phyloP scores from a whole-genome alignment of 2,797 vertebrate genomes.

The Chelon auratus region DNA sequence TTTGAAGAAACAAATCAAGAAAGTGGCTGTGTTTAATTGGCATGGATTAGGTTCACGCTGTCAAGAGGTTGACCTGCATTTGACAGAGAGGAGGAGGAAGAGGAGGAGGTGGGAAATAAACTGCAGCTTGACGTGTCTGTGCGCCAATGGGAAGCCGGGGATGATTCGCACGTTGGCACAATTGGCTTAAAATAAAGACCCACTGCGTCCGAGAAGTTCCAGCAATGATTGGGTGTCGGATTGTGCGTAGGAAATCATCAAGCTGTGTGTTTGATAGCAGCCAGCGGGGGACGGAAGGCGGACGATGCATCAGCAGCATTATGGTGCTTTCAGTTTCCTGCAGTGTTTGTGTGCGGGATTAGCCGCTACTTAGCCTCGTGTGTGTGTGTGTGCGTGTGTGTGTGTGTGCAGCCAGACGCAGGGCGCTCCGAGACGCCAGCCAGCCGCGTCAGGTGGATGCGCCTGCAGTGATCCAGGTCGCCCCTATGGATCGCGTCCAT shows the following conservation, averaged over 20 bases:
- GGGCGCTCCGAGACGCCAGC: slow-evolving; percentile 61
- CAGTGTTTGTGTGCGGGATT: slow-evolving; percentile 68
- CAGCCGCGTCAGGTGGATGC: slow-evolving; percentile 78
- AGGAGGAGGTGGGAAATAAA: slow-evolving; percentile 23
- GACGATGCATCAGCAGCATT: slow-evolving; percentile 49
- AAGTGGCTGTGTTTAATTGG: slow-evolving; percentile 17
- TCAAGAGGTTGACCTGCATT: background rate
- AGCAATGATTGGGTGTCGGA: slow-evolving; percentile 58
- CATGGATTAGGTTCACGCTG: slow-evolving; percentile 14
- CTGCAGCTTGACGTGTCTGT: slow-evolving; percentile 52
- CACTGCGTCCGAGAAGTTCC: slow-evolving; percentile 33
- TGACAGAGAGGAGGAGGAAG: slow-evolving; percentile 17
- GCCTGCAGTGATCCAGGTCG: slow-evolving; percentile 81
- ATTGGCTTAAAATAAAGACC: slow-evolving; percentile 70
- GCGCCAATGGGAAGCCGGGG: slow-evolving; percentile 69
- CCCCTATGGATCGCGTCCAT: slow-evolving; percentile 94
- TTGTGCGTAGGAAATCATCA: slow-evolving; percentile 36
- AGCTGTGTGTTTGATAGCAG: slow-evolving; percentile 29
- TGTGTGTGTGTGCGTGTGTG: slow-evolving; percentile 53
- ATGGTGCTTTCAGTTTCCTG: slow-evolving; percentile 27
- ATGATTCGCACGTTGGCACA: slow-evolving; percentile 51
- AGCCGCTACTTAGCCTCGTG: slow-evolving; percentile 62
- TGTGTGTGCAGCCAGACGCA: slow-evolving; percentile 45
- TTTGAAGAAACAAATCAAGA: slow-evolving; percentile 57
- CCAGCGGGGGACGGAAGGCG: slow-evolving; percentile 21